Evolutionary conservation across 92 coral and sea anemone species (phyloP).

Genomic region (Phenganax stokvisi): DNA sequence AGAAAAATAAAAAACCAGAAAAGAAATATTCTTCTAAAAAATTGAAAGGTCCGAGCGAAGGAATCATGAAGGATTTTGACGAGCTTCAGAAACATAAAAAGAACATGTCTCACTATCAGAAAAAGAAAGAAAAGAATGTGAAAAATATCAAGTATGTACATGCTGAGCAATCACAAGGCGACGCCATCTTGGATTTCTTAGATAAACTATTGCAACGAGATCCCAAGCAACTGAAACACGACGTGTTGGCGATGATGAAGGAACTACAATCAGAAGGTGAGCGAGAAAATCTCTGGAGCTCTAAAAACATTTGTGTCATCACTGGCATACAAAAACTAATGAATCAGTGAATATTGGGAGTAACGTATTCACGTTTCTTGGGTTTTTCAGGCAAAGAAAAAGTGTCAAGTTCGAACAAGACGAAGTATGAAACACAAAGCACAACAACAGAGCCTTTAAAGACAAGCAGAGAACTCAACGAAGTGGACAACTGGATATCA

Average conservation of each 20-base stretch:
- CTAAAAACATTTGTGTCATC: not conserved
- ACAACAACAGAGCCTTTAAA: not conserved
- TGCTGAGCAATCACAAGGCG: slow-evolving; percentile 24
- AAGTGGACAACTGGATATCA: slow-evolving; percentile 22
- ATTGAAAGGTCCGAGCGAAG: not conserved
- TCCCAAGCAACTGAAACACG: slow-evolving; percentile 24
- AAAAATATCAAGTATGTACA: slow-evolving; percentile 26
- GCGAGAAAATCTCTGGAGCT: not conserved
- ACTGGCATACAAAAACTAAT: not conserved
- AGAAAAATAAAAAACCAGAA: not conserved
- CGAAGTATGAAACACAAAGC: not conserved
- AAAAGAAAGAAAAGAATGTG: not conserved
- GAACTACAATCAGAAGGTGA: slow-evolving; percentile 31
- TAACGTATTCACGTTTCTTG: not conserved
- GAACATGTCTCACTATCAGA: not conserved
- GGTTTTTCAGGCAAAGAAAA: too few relatives aligned
- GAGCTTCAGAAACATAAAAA: slow-evolving; percentile 11
- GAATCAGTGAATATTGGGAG: not conserved
- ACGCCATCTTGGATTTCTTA: slow-evolving; percentile 39
- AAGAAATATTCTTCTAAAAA: not conserved
- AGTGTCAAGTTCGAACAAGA: not conserved
- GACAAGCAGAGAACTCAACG: not conserved
- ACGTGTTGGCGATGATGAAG: slow-evolving; percentile 29
- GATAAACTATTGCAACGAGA: slow-evolving; percentile 31
- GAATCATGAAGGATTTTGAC: slow-evolving; percentile 28